phyloP scores from a whole-genome alignment of 2,113 vertebrate species.

The Saguinus midas region DNA sequence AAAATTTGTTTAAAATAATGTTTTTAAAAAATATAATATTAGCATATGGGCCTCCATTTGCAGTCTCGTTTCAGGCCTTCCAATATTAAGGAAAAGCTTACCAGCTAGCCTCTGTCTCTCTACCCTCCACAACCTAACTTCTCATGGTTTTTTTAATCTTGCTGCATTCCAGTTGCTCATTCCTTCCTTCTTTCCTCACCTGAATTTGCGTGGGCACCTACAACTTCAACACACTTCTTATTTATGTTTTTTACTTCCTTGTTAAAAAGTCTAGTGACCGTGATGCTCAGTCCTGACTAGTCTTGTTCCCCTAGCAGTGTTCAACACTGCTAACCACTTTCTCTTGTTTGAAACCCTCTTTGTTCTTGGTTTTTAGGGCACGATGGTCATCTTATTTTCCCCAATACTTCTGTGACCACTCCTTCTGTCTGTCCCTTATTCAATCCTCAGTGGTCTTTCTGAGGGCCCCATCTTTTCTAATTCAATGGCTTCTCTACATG shows the following conservation, averaged over 20 bases:
- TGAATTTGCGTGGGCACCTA: background rate
- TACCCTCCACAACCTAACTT: background rate
- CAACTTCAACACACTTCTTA: background rate
- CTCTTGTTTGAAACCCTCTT: background rate
- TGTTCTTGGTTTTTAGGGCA: background rate
- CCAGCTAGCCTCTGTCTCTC: background rate
- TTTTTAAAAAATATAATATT: too few species aligned
- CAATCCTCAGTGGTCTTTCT: background rate
- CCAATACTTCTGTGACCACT: background rate
- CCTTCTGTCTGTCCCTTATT: background rate
- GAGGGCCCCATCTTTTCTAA: background rate
- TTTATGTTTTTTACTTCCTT: background rate
- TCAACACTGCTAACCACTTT: background rate
- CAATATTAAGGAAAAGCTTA: background rate
- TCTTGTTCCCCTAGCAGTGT: background rate
- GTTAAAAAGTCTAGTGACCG: background rate
- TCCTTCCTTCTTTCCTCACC: background rate
- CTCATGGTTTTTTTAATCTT: conserved; percentile 6
- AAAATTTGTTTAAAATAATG: too few species aligned
- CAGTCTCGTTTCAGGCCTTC: background rate
- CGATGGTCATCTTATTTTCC: background rate
- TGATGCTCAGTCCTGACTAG: background rate
- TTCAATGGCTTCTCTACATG: background rate
- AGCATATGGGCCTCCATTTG: background rate
- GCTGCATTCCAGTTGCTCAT: background rate